Percentiles rank a stretch among this genome's conserved stretches.
Conservation (phyloP, 1,140 invertebrate species). For the Lordiphosa stackelbergi region DNA sequence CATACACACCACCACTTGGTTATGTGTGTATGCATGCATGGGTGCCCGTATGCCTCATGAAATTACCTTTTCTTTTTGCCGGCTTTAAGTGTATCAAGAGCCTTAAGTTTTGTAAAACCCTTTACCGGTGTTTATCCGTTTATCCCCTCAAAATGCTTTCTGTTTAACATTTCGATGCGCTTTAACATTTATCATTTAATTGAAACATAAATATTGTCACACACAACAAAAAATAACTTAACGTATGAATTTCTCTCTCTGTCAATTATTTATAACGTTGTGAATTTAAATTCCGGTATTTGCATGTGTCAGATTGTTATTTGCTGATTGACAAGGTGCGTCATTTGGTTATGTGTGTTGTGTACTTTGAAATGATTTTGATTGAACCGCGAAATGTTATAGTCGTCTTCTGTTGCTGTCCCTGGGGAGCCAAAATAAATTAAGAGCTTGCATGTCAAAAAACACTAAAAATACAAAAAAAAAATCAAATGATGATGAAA, state of each 20-base stretch:
- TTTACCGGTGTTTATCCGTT: conserved; percentile 17
- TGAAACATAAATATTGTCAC: conserved; percentile 42
- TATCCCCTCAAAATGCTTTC: too few relatives aligned
- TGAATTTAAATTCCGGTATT: conserved; percentile 47
- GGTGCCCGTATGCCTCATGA: conserved; percentile 26
- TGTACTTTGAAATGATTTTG: conserved; percentile 20
- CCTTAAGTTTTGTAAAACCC: conserved; percentile 1
- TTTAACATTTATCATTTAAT: conserved; percentile 65
- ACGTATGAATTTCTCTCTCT: not conserved
- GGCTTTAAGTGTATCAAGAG: conserved; percentile 8
- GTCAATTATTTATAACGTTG: conserved; percentile 33
- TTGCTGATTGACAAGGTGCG: conserved; percentile 50
- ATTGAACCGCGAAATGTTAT: conserved; percentile 30
- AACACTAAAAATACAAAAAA: not conserved
- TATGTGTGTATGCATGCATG: conserved; percentile 5
- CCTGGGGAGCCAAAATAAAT: conserved; percentile 23
- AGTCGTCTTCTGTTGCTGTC: not conserved
- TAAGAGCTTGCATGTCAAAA: conserved; percentile 37
- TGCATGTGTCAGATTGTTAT: conserved; percentile 65
- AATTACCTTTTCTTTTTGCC: conserved; percentile 26
- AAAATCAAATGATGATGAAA: conserved; percentile 12
- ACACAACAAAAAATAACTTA: conserved; percentile 2
- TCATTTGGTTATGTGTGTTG: not conserved
- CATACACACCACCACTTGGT: conserved; percentile 1
- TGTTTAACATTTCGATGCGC: conserved; percentile 16